Evolutionary conservation across 2,888 invertebrate species (phyloP), one percentile per base, ranked within the genome.

Genomic region (Ophraella communa): DNA sequence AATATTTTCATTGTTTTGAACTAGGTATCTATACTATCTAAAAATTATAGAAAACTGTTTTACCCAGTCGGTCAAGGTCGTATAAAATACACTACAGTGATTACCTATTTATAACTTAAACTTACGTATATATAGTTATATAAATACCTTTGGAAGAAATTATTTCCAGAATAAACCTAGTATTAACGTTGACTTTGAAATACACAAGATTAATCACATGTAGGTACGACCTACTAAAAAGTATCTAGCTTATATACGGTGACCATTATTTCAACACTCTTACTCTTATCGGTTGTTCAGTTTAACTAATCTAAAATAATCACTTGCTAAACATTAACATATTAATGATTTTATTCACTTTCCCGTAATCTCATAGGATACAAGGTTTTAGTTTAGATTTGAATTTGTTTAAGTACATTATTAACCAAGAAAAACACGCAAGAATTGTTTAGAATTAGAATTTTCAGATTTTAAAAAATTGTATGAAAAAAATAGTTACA

Each of bases 181-280:
- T n/a, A n/a, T n/a, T n/a, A 18, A 17, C 18, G 8, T 14, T 24
- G 14, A 17, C 5, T 17, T 39, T 3, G 2, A 7, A 10, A 51
- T 17, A 17, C 18, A n/a, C 51, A 51, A 51, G 51, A 47, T 23
- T 11, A 49, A 23, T n/a, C 23, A 49, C 23, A 49, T 0, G 11
- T n/a, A 27, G 11, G 17, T 30, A 18, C n/a, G n/a, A n/a, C n/a
- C n/a, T n/a, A n/a, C 21, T 8, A 30, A 18, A 30, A 52, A 2
- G 27, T 30, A 3, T 4, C 2, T 1, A 14, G 23, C 49, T 8
- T 27, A 30, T 10, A 52, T 10, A 4, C 4, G 30, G 30, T 52
- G 51, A 52, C 51, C 27, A 30, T 52, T 52, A 52, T 14, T 52
- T 52, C 30, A 52, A 20, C 27, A 52, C 5, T 21, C 30, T 33